Conservation (phyloP, 30 jellyfish, hydroid and myxozoan genomes). For the Pelagia noctiluca region DNA sequence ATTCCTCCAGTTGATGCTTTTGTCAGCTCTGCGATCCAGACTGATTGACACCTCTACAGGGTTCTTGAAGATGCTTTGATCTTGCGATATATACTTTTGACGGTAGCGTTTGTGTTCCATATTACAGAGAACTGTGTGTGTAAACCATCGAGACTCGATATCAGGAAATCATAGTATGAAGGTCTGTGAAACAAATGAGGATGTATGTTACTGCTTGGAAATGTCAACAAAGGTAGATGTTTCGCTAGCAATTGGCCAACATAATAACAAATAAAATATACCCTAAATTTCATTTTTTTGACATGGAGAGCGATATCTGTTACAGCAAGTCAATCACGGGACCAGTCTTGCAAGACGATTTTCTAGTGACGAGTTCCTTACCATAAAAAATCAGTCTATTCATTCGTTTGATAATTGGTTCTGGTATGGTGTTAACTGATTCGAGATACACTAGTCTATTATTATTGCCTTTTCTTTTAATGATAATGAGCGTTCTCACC, state of each 20-base stretch:
- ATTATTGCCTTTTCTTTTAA: constrained; percentile 21
- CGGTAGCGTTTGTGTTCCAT: not conserved
- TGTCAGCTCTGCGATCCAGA: not conserved
- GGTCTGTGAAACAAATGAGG: not conserved
- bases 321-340: not conserved
- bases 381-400: not conserved
- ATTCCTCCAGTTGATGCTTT: not conserved
- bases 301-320: not conserved
- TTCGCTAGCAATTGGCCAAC: not conserved
- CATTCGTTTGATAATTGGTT: not conserved
- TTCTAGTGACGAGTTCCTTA: constrained; percentile 31
- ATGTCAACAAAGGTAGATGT: not conserved
- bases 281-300: not conserved
- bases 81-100: not conserved
- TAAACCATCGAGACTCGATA: not conserved
- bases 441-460: not conserved
- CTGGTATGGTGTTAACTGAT: constrained; percentile 2
- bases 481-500: constrained; percentile 20
- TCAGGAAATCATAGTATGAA: not conserved
- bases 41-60: not conserved
- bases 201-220: not conserved
- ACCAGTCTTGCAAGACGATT: not conserved
- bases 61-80: not conserved
- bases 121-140: not conserved
- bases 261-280: not conserved